Conservation (phyloP, 2,888 invertebrate species). For the Tanytarsus gracilentus region DNA sequence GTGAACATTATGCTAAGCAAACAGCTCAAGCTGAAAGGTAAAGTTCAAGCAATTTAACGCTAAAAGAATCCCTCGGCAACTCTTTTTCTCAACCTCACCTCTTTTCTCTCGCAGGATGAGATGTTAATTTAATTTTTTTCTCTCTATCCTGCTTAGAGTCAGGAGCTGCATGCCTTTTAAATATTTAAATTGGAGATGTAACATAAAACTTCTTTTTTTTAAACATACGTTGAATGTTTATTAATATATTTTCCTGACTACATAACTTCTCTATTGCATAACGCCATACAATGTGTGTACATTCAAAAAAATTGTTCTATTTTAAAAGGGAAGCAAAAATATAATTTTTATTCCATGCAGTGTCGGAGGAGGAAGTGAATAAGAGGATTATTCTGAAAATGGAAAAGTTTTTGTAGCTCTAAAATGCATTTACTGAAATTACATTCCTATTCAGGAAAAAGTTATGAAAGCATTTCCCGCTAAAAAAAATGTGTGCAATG, state of each 20-base stretch:
- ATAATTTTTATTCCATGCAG: neutral
- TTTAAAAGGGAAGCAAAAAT: neutral
- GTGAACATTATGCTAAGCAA: neutral
- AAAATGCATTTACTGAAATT: neutral
- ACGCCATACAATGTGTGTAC: neutral
- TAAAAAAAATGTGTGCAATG: too few relatives aligned
- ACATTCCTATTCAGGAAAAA: constrained; percentile 3
- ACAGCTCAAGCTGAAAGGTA: neutral
- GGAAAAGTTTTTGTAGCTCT: neutral
- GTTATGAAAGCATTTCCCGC: too few relatives aligned
- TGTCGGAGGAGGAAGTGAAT: neutral
- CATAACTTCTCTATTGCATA: neutral
- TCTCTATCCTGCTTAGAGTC: neutral
- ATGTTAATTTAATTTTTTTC: constrained; percentile 24
- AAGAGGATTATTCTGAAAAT: constrained; percentile 3
- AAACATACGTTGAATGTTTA: constrained; percentile 24
- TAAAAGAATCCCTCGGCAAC: neutral
- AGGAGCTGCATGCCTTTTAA: neutral
- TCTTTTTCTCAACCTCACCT: neutral
- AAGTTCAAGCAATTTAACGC: neutral
- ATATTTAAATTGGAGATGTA: constrained; percentile 28
- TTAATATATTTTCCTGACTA: constrained; percentile 7
- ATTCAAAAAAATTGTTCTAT: neutral
- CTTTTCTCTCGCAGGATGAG: neutral
- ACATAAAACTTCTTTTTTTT: constrained; percentile 18